These are phyloP conservation scores for Andinoacara biseriatus DNA, from an alignment of 2,113 vertebrate genomes.

Conservation along the genomic window DNA sequence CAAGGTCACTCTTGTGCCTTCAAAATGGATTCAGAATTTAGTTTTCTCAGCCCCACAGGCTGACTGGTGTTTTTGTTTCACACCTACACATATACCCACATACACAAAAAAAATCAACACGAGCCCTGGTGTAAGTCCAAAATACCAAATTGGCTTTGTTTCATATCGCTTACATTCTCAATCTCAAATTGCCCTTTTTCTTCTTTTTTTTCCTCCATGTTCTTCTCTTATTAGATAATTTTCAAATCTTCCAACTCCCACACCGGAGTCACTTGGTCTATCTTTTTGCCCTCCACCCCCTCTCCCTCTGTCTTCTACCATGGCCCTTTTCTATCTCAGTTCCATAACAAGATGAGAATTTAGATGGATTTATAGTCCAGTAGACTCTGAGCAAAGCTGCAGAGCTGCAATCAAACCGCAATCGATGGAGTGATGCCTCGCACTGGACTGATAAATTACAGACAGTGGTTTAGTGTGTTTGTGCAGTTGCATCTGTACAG, in stretches of 20 bases:
- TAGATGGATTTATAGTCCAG: conserved; percentile 30
- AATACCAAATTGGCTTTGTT: conserved; percentile 57
- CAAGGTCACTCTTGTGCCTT: conserved; percentile 66
- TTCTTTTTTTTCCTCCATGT: conserved; percentile 6
- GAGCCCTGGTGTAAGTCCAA: conserved; percentile 2
- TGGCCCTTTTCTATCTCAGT: neutral
- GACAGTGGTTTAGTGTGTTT: conserved; percentile 49
- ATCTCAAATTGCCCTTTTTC: conserved; percentile 26
- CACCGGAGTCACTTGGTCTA: conserved; percentile 24
- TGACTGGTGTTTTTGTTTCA: conserved; percentile 35
- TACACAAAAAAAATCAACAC: conserved; percentile 44
- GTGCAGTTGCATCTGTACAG: neutral
- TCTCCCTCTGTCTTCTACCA: conserved; percentile 19
- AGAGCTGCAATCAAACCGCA: conserved; percentile 31
- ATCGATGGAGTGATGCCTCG: conserved; percentile 33
- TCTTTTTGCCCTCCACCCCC: conserved; percentile 33
- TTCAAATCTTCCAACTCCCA: conserved; percentile 52
- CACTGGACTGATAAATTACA: conserved; percentile 38
- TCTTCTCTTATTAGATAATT: conserved; percentile 62
- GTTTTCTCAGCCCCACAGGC: conserved; percentile 58
- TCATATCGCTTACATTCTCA: conserved; percentile 51
- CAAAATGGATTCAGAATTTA: conserved; percentile 67
- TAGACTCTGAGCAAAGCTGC: neutral
- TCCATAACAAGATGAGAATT: conserved; percentile 39
- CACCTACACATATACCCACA: conserved; percentile 22